Conservation (phyloP, 2,113 vertebrate genomes). For the Burhinus oedicnemus region DNA sequence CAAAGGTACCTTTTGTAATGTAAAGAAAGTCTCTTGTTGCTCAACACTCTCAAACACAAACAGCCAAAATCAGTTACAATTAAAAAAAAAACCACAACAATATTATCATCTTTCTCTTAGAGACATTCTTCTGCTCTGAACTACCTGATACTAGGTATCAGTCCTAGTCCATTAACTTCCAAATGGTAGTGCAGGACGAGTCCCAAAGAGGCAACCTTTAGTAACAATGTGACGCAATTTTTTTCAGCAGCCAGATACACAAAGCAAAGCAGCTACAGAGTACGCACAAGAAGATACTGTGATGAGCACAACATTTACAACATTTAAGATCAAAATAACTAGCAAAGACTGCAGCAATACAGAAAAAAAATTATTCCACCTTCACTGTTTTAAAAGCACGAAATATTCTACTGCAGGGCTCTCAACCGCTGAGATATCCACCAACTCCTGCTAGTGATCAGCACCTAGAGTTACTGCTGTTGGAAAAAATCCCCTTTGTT, state of each 20-base stretch:
- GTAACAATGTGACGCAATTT: neutral
- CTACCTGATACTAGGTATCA: neutral
- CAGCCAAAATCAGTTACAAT: neutral
- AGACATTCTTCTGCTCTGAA: neutral
- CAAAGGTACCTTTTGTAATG: neutral
- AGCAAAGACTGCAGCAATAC: neutral
- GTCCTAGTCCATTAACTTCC: neutral
- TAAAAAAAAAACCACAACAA: neutral
- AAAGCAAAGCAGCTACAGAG: neutral
- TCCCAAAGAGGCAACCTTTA: neutral
- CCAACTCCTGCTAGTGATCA: neutral
- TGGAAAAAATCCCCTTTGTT: conserved; percentile 29
- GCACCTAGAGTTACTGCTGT: conserved; percentile 9
- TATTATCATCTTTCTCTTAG: neutral
- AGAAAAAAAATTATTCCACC: neutral
- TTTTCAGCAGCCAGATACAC: neutral
- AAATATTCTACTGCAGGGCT: neutral
- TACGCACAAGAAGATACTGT: neutral
- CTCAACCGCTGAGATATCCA: neutral
- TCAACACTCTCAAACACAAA: neutral
- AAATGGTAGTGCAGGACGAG: neutral
- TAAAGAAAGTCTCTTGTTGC: neutral
- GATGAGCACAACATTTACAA: neutral
- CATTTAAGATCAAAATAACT: neutral
- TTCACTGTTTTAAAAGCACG: neutral